Evolutionary conservation across 2,888 invertebrate genomes (phyloP).

Genomic region (Temnothorax ravouxi): DNA sequence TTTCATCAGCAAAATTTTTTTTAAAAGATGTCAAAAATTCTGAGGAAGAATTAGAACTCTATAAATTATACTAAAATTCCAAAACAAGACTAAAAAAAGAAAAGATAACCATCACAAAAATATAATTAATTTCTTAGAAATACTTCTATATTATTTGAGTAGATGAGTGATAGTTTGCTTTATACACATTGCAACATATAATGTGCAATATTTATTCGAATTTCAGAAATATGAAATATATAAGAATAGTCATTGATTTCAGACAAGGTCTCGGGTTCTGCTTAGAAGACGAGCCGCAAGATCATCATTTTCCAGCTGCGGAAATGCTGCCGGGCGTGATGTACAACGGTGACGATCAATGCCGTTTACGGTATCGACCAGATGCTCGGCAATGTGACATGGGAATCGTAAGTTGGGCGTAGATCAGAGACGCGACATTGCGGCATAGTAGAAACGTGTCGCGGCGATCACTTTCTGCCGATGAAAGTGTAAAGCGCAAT

Average conservation of each 20-base stretch:
- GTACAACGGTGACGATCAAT: slow-evolving; percentile 88
- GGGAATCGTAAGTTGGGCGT: slow-evolving; percentile 80
- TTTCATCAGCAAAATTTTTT: not conserved
- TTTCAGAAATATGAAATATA: not conserved
- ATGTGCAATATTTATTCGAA: not conserved
- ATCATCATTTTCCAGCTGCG: slow-evolving; percentile 79
- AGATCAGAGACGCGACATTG: slow-evolving; percentile 39
- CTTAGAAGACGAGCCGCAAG: slow-evolving; percentile 87
- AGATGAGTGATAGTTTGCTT: slow-evolving; percentile 12
- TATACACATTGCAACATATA: not conserved
- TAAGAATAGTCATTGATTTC: slow-evolving; percentile 58
- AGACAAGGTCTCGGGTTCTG: slow-evolving; percentile 88
- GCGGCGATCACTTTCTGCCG: slow-evolving; percentile 2
- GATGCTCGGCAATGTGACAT: slow-evolving; percentile 86
- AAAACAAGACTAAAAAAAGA: not conserved
- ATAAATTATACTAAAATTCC: not conserved
- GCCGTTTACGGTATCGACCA: slow-evolving; percentile 87
- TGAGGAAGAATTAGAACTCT: not conserved
- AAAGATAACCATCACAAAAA: not conserved
- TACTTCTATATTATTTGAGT: not conserved
- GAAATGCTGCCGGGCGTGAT: slow-evolving; percentile 87
- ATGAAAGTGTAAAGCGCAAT: slow-evolving; percentile 33
- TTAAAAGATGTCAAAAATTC: not conserved
- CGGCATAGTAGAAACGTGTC: no score
- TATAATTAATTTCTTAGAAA: not conserved